Conservation (phyloP, 2,797 vertebrate genomes). For the Micropoecilia bifurca region DNA sequence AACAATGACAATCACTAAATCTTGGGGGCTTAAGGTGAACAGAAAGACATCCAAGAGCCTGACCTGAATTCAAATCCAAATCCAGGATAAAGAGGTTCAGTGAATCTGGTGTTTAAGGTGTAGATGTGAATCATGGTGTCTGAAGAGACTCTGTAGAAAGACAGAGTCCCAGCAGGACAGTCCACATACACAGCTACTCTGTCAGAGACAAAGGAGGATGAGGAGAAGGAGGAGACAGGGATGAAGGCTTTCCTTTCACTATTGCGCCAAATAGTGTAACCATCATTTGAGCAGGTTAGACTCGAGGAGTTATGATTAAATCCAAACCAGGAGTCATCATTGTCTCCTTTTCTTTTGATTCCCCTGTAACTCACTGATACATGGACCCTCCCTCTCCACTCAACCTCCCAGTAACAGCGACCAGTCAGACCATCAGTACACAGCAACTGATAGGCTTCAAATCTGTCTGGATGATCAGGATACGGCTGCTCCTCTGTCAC, state of each 20-base stretch:
- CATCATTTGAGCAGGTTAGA: not conserved
- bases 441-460: not conserved
- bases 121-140: not conserved
- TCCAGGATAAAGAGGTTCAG: no score
- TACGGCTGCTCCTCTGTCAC: not conserved
- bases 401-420: not conserved
- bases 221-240: not conserved
- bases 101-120: not conserved
- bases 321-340: not conserved
- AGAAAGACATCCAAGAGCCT: not conserved
- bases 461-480: not conserved
- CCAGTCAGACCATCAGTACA: not conserved
- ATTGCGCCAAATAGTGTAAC: not conserved
- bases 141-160: not conserved
- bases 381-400: not conserved
- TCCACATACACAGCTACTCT: not conserved
- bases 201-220: not conserved
- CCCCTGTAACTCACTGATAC: not conserved
- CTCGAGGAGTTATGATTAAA: not conserved
- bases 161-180: not conserved
- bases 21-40: not conserved
- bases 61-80: not conserved
- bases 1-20: not conserved
- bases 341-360: rapidly evolving
- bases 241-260: not conserved